Base-by-base conservation (phyloP, 2,888 invertebrate species). In the Eupithecia tripunctaria region DNA sequence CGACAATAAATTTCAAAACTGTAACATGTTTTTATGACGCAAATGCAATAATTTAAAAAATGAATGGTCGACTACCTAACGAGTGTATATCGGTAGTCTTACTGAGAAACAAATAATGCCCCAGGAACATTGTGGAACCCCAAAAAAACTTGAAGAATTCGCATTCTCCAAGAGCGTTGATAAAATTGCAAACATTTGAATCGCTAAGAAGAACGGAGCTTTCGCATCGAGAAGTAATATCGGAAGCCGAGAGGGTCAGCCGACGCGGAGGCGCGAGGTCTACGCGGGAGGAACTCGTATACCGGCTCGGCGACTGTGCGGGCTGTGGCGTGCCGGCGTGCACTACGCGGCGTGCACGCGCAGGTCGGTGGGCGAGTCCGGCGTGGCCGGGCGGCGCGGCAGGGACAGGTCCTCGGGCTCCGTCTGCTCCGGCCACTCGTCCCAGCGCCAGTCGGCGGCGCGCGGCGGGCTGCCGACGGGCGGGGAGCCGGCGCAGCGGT, bases 321-420 rank as follows among this genome's bases (percentile, higher is more conserved):
- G 43, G 43, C 43, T 43, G 43, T 43, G 81, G 62, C n/a, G 27
- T 8, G 81, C 84, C 72, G 88, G 89, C 87, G 69, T 83, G 80
- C 82, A 90, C 91, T 94, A 93, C 91, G 93, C 92, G 87, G 90
- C 86, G 88, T 93, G 93, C 87, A 94, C 84, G 87, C 94, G 93
- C 85, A 94, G 88, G 88, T 94, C 94, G 81, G 93, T 91, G 86
- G 93, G 93, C 82, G 93, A 94, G 85, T 92, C 92, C 80, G 94
- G 93, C 86, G 94, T 92, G 84, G 91, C 90, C 86, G 94, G 92
- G 79, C 94, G 87, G 80, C 94, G 89, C 70, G 94, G 94, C 95
- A 98, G 96, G 71, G 98, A 98, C 78, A 98, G 95, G 88, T 98
- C 98, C 88, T 98, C 98, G 10, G 98, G 98, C 89, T 98, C 98